Base-by-base conservation (phyloP, 1,140 invertebrate genomes). In the Bombus turneri region DNA sequence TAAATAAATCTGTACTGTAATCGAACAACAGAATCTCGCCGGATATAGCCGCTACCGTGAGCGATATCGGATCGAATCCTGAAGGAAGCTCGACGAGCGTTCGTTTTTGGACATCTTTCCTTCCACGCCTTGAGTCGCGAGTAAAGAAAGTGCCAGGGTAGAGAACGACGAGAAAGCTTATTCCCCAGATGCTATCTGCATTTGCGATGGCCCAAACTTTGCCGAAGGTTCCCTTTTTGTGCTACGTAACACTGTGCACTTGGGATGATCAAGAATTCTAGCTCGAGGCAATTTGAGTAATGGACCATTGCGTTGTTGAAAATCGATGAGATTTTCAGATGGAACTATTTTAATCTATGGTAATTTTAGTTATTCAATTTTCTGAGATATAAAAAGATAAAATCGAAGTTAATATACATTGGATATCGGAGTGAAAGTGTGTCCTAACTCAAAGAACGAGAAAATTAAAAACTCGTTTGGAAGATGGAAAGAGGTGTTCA, bases 1-100 rank as follows among this genome's bases (percentile, higher is more conserved):
- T 76, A 59, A 76, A 76, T 76, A 76, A 59, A 76, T 34, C 25
- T 62, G 8, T 37, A 22, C 74, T 4, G 8, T 76, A 59, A 75
- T 76, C 53, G 74, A 76, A 59, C 53, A 76, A 76, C 53, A 39
- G 53, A 76, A 59, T 59, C 25, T 22, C 8, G 6, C 1, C 31
- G 13, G 37, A 59, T 39, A 9, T 10, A n/a, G 34, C 37, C 8
- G 25, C 25, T 76, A n/a, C 5, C 53, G 18, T 10, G 12, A 53
- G 53, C 3, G 25, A 39, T n/a, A 76, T 28, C 22, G 53, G 1
- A 12, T 76, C 34, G 53, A 76, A 76, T 28, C 13, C 25, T 18
- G 53, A n/a, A 62, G 31, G 47, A 37, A 74, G 9, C 43, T 53
- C n/a, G 10, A 25, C 47, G 31, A 37, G 34, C 74, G 47, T 62